Evolutionary conservation across 2,113 vertebrate genomes (phyloP).

Genomic region (Paralichthys olivaceus): DNA sequence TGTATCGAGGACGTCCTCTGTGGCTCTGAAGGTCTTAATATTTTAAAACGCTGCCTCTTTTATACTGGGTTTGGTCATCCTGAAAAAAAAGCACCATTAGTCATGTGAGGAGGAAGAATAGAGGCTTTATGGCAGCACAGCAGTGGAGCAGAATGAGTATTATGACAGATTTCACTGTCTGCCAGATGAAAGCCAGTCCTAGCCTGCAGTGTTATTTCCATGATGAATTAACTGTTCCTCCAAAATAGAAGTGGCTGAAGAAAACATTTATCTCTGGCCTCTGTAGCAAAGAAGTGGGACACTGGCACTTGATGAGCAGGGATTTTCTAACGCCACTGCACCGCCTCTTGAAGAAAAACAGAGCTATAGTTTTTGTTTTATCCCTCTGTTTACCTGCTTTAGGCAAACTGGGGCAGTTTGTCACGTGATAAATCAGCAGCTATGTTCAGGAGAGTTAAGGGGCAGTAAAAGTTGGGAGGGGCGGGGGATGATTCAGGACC

Average conservation of each 20-base stretch:
- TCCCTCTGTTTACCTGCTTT: neutral
- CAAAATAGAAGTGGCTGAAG: constrained; percentile 32
- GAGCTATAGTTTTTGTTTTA: neutral
- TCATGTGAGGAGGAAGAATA: constrained; percentile 51
- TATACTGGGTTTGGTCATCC: constrained; percentile 27
- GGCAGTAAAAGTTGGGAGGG: constrained; percentile 48
- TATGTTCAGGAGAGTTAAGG: neutral
- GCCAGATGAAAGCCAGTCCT: constrained; percentile 61
- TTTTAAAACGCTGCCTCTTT: constrained; percentile 36
- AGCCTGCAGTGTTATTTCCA: constrained; percentile 55
- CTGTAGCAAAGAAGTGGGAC: constrained; percentile 19
- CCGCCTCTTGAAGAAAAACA: neutral
- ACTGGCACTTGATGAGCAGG: neutral
- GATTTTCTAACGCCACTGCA: neutral
- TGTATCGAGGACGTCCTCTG: constrained; percentile 41
- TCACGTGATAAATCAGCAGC: constrained; percentile 35
- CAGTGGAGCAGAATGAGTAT: constrained; percentile 35
- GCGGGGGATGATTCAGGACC: constrained; percentile 43
- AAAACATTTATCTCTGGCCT: constrained; percentile 38
- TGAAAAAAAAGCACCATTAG: constrained; percentile 17
- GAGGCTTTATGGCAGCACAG: constrained; percentile 15
- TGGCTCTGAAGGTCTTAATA: constrained; percentile 32
- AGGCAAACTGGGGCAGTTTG: neutral
- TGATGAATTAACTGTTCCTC: constrained; percentile 62
- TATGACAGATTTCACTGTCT: constrained; percentile 53